A percentile compares a stretch with the other conserved stretches of the same genome.
phyloP scores from a whole-genome alignment of 2,113 vertebrate species.

The Gopherus evgoodei region DNA sequence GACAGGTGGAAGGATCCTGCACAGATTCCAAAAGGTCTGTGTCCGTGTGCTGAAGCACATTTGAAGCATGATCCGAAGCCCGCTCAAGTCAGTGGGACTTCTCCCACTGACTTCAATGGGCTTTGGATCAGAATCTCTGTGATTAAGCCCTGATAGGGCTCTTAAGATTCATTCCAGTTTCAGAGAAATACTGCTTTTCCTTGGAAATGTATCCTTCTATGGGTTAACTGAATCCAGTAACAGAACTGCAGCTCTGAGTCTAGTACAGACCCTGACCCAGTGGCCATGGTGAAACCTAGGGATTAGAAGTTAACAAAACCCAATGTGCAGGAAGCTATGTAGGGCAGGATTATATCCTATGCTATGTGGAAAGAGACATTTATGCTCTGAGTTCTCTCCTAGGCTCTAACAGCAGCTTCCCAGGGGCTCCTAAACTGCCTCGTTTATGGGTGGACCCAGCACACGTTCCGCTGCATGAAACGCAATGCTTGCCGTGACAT shows the following conservation, averaged over 20 bases:
- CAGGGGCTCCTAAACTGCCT: conserved; percentile 92
- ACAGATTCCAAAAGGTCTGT: not conserved
- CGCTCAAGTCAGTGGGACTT: not conserved
- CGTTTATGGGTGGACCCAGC: conserved; percentile 89
- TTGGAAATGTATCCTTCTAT: not conserved
- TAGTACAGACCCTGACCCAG: not conserved
- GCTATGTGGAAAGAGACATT: not conserved
- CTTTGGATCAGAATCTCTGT: not conserved
- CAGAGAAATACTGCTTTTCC: not conserved
- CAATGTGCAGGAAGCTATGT: too few relatives aligned
- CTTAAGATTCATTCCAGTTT: not conserved
- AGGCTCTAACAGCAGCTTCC: conserved; percentile 90
- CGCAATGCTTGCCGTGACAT: conserved; percentile 74
- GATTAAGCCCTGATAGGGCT: not conserved
- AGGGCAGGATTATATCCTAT: not conserved
- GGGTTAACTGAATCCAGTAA: not conserved
- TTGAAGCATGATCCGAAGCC: not conserved
- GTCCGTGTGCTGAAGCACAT: not conserved
- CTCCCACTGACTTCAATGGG: not conserved
- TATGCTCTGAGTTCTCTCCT: conserved; percentile 31
- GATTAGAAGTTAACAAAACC: not conserved
- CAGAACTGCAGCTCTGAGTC: not conserved
- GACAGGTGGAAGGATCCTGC: not conserved
- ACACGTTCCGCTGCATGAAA: conserved; percentile 77
- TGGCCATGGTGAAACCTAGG: not conserved